A percentile compares a stretch with the other conserved stretches of the same genome.
phyloP scores from a whole-genome alignment of 1,140 invertebrate species.

The Tetramorium simillimum region DNA sequence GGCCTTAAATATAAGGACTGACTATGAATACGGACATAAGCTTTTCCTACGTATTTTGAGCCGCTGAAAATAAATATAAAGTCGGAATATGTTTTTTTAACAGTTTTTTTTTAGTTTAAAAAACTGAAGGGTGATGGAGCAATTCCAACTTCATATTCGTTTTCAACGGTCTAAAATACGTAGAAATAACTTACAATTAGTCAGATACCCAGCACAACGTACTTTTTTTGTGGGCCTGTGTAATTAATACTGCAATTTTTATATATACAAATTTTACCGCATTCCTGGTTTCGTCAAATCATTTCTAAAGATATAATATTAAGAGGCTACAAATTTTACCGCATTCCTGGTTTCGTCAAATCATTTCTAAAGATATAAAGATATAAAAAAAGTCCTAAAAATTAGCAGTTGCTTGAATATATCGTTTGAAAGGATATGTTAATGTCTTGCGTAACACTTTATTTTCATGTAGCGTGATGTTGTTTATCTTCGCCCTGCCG shows the following conservation, averaged over 20 bases:
- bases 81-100: too few species aligned
- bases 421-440: background rate
- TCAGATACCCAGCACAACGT: too few species aligned
- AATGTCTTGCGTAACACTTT: background rate
- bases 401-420: background rate
- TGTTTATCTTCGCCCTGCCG: slow-evolving; percentile 96
- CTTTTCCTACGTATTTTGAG: too few species aligned
- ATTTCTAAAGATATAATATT: background rate
- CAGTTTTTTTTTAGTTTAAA: too few species aligned
- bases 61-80: too few species aligned
- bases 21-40: too few species aligned
- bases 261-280: background rate
- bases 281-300: background rate
- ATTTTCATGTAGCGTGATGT: slow-evolving; percentile 89
- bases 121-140: too few species aligned
- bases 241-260: background rate
- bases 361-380: background rate
- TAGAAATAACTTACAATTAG: too few species aligned
- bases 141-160: too few species aligned
- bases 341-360: background rate
- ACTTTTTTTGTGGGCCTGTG: too few species aligned
- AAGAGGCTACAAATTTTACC: background rate
- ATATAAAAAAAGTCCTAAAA: background rate
- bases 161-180: too few species aligned
- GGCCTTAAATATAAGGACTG: too few species aligned